Evolutionary conservation across 1,140 invertebrate genomes (phyloP).

Genomic region (Drosophila ironensis): DNA sequence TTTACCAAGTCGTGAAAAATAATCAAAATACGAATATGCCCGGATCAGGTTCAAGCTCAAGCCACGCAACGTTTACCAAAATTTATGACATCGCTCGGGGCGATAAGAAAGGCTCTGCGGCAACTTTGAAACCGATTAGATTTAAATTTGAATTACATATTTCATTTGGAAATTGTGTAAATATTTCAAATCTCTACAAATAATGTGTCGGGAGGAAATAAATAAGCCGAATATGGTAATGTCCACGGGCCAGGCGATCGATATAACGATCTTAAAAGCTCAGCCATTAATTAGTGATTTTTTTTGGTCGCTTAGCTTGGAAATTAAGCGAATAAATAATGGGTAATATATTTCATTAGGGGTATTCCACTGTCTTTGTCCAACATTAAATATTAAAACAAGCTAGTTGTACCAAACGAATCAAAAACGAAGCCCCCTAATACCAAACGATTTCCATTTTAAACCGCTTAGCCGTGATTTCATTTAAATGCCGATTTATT

Average conservation of each 20-base stretch:
- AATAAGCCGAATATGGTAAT: constrained; percentile 34
- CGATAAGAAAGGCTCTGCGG: constrained; percentile 45
- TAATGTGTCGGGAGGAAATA: constrained; percentile 69
- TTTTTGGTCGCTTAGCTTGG: constrained; percentile 23
- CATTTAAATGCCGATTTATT: constrained; percentile 67
- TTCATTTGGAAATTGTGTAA: constrained; percentile 67
- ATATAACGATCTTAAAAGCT: constrained; percentile 39
- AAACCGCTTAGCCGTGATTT: constrained; percentile 47
- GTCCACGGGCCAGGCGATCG: constrained; percentile 20
- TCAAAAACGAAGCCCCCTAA: neutral
- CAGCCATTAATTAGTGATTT: constrained; percentile 51
- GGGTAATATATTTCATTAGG: neutral
- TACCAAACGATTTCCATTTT: constrained; percentile 41
- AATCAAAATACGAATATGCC: constrained; percentile 39
- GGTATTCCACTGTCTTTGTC: constrained; percentile 3
- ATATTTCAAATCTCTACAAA: constrained; percentile 58
- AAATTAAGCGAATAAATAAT: constrained; percentile 36
- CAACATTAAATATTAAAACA: neutral
- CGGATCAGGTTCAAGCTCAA: constrained; percentile 62
- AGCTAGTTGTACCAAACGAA: neutral
- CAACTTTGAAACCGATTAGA: constrained; percentile 35
- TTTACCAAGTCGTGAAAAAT: no score
- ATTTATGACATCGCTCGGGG: constrained; percentile 59
- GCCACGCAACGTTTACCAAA: constrained; percentile 33
- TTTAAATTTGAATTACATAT: constrained; percentile 68